Evolutionary conservation across 2,113 vertebrate species (phyloP), one percentile per base, ranked within the genome.

Genomic region (Vulpes lagopus): DNA sequence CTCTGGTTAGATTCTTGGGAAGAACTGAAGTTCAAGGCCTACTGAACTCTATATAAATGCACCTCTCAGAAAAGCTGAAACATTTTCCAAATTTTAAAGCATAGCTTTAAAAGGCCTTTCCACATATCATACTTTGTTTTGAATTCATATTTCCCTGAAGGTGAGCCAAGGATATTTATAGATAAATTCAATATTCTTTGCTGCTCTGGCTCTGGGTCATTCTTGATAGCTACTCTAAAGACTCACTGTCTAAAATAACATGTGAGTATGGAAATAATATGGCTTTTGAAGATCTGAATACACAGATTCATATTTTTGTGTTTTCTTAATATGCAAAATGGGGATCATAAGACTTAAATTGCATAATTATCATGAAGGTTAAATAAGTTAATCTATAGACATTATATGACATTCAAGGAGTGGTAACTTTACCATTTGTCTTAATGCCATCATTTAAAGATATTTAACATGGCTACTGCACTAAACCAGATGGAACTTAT

Each of bases 161-260:
- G 32, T 49, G 27, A 97, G 49, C 83, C 90, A 96, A 84, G 19
- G 51, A 76, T 96, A 95, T 92, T 90, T 95, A 97, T 90, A 95
- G 93, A 92, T 84, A 62, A 80, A 95, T 83, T 98, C 57, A 90
- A 71, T 81, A 84, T 25, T 96, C 67, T 64, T 78, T 89, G 59
- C 35, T 81, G 9, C 25, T 91, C 69, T 90, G n/a, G 17, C 64
- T 94, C 62, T 83, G 74, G 62, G 86, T 95, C 16, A 62, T 71
- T 83, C 59, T 85, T 82, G 49, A 78, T 73, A 95, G 67, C 3
- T 76, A 43, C 53, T 93, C 59, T 35, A 60, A 88, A 67, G 76
- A 80, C 30, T 83, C 51, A 38, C 43, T 74, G 69, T 79, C 17
- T 49, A 76, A 96, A 67, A 69, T 69, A 43, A 88, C 76, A 4